Percentiles rank a stretch among this genome's conserved stretches.
Conservation (phyloP, 1,140 invertebrate genomes). For the Drosophila ambigua region DNA sequence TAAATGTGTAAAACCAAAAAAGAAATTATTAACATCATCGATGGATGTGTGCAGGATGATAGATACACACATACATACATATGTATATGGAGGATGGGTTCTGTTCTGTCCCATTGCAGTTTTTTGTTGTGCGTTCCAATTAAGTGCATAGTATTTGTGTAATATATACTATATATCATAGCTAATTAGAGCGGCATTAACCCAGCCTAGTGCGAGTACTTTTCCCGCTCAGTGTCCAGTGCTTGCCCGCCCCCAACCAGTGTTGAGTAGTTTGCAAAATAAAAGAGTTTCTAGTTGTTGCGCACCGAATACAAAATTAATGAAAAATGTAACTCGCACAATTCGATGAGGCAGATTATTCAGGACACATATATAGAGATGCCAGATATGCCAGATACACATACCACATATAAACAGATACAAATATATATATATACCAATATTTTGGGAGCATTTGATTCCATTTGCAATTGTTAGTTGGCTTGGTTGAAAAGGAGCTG, state of each 20-base stretch:
- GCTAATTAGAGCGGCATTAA: slow-evolving; percentile 37
- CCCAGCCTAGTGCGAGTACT: slow-evolving; percentile 26
- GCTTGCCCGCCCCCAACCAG: slow-evolving; percentile 37
- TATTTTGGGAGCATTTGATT: too few relatives aligned
- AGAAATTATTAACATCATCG: slow-evolving; percentile 33
- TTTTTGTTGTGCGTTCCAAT: slow-evolving; percentile 53
- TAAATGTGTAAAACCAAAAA: slow-evolving; percentile 44
- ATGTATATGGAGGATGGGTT: slow-evolving; percentile 9
- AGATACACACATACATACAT: neutral
- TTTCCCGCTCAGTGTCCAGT: slow-evolving; percentile 55
- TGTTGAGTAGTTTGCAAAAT: slow-evolving; percentile 60
- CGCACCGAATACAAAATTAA: slow-evolving; percentile 53
- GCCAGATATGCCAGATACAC: slow-evolving; percentile 24
- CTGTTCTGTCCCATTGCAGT: slow-evolving; percentile 30
- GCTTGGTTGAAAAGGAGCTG: slow-evolving; percentile 6
- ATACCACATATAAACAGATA: slow-evolving; percentile 10
- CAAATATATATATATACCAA: neutral
- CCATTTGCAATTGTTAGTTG: slow-evolving; percentile 27
- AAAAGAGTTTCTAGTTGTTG: slow-evolving; percentile 57
- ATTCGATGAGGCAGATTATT: slow-evolving; percentile 35
- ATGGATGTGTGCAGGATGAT: slow-evolving; percentile 37
- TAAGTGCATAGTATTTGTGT: slow-evolving; percentile 52
- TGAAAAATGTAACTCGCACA: slow-evolving; percentile 47
- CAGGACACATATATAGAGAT: slow-evolving; percentile 20
- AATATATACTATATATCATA: slow-evolving; percentile 39